Conservation (phyloP, 1,140 invertebrate genomes). For the Akabosia matsudoensis region DNA sequence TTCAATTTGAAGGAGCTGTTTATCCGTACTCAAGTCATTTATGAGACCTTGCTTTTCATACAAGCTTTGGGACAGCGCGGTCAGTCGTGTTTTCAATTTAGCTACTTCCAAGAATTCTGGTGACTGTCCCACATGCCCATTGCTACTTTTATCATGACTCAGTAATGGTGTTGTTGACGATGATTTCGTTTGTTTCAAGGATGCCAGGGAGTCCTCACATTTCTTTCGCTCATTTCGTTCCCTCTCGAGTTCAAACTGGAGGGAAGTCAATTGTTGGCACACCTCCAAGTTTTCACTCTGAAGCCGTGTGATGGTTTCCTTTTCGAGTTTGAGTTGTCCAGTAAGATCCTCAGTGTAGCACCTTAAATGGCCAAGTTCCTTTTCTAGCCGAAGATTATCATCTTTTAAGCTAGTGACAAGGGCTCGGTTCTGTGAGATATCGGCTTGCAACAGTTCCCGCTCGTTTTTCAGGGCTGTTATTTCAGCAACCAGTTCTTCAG, state of each 20-base stretch:
- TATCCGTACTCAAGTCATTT: slow-evolving; percentile 43
- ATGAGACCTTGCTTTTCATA: slow-evolving; percentile 44
- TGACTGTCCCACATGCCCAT: not conserved
- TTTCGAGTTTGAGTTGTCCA: slow-evolving; percentile 27
- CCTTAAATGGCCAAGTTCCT: slow-evolving; percentile 31
- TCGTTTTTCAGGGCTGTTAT: slow-evolving; percentile 39
- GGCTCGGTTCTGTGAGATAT: slow-evolving; percentile 39
- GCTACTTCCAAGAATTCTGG: too few species aligned
- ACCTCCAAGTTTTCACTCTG: slow-evolving; percentile 43
- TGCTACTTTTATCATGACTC: not conserved
- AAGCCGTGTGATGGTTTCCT: slow-evolving; percentile 15
- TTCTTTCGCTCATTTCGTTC: slow-evolving; percentile 39
- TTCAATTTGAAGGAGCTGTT: slow-evolving; percentile 43
- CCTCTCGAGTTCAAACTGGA: slow-evolving; percentile 41
- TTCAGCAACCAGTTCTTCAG: slow-evolving; percentile 28
- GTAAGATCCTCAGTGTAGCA: slow-evolving; percentile 18
- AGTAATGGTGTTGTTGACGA: not conserved
- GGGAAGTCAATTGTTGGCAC: slow-evolving; percentile 38
- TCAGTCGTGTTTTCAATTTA: slow-evolving; percentile 41
- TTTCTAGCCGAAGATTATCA: slow-evolving; percentile 37
- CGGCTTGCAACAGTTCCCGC: slow-evolving; percentile 41
- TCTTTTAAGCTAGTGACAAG: slow-evolving; percentile 30
- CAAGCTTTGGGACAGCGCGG: slow-evolving; percentile 39
- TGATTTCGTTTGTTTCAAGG: too few species aligned
- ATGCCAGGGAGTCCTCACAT: slow-evolving; percentile 27